phyloP scores from a whole-genome alignment of 1,140 invertebrate genomes.

The Hycleus cichorii region DNA sequence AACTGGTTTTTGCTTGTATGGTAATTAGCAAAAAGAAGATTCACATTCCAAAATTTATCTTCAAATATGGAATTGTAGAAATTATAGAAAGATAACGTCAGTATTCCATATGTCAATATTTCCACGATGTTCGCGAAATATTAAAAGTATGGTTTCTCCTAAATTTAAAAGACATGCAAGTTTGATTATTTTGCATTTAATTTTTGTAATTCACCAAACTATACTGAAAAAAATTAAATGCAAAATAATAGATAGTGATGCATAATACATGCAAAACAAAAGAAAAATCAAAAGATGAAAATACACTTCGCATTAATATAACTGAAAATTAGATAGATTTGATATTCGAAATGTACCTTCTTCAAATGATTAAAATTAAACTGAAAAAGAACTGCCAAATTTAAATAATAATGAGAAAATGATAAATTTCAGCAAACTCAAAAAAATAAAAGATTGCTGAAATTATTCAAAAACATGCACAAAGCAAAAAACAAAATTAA shows the following conservation, averaged over 20 bases:
- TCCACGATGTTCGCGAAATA: too few species aligned
- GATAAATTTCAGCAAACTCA: slow-evolving; percentile 2
- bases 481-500: slow-evolving; percentile 4
- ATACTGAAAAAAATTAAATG: slow-evolving; percentile 16
- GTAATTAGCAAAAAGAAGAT: too few species aligned
- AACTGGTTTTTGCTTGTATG: too few species aligned
- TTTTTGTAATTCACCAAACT: slow-evolving; percentile 10
- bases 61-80: too few species aligned
- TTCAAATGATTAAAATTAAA: not conserved
- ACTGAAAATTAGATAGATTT: too few species aligned
- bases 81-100: too few species aligned
- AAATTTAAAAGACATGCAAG: not conserved
- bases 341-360: too few species aligned
- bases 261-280: slow-evolving; percentile 29
- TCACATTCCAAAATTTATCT: too few species aligned
- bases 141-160: too few species aligned
- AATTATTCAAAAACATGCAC: slow-evolving; percentile 3
- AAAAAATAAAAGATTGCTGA: not conserved
- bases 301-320: slow-evolving; percentile 9
- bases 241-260: slow-evolving; percentile 9
- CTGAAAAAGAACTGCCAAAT: not conserved
- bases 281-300: slow-evolving; percentile 15
- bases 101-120: too few species aligned
- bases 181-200: slow-evolving; percentile 7
- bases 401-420: too few species aligned